Percentiles rank a stretch among this genome's conserved stretches.
Evolutionary conservation across 2,888 invertebrate genomes (phyloP).

Genomic region (Creontiades dilutus): DNA sequence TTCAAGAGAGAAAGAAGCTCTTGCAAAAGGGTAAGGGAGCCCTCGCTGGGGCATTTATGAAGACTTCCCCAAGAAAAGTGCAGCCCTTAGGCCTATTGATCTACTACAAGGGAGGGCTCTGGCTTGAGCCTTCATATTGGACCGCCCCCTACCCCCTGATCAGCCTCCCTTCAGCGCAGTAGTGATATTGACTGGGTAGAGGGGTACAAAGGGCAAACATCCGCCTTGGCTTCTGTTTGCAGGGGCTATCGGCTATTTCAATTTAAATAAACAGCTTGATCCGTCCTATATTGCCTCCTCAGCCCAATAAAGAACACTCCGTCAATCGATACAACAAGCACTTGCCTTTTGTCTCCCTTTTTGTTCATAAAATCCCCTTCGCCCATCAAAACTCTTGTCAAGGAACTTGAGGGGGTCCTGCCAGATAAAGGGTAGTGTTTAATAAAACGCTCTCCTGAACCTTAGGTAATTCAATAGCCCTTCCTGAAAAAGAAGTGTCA

Average conservation of each 20-base stretch:
- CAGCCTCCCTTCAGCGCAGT: constrained; percentile 27
- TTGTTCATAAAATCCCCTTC: constrained; percentile 53
- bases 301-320: constrained; percentile 64
- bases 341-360: constrained; percentile 57
- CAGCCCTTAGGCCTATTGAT: constrained; percentile 68
- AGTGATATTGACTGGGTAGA: constrained; percentile 53
- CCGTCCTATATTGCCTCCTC: constrained; percentile 66
- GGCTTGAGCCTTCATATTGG: constrained; percentile 44
- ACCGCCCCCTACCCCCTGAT: constrained; percentile 11
- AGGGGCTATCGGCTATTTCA: constrained; percentile 68
- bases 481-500: background rate
- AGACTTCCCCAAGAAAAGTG: constrained; percentile 62
- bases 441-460: constrained; percentile 15
- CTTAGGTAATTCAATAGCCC: constrained; percentile 35
- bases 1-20: constrained; percentile 32
- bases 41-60: constrained; percentile 48
- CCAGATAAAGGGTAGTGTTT: background rate
- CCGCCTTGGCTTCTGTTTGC: constrained; percentile 68
- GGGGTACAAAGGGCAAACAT: constrained; percentile 67
- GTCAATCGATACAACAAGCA: constrained; percentile 66
- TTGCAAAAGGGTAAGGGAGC: constrained; percentile 28
- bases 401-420: background rate
- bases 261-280: constrained; percentile 70
- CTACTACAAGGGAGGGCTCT: constrained; percentile 47
- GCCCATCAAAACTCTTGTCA: constrained; percentile 43